These are phyloP conservation scores for Ceramica pisi DNA, from an alignment of 2,888 invertebrate genomes.

Conservation along the genomic window DNA sequence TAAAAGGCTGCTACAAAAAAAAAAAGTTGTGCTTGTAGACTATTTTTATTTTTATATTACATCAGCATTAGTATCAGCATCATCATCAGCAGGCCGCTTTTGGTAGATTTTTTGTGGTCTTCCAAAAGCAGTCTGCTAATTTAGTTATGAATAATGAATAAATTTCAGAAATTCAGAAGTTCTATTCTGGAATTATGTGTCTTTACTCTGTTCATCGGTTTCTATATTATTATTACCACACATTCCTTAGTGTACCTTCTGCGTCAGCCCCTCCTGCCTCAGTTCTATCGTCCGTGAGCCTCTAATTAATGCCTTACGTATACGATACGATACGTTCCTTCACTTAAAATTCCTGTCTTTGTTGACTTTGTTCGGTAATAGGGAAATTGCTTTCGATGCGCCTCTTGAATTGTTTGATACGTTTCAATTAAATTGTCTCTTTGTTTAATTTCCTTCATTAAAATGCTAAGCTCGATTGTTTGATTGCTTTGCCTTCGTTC, in stretches of 20 bases:
- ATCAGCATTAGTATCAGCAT: too few species aligned
- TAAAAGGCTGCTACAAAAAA: too few species aligned
- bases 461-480: conserved; percentile 53
- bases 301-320: conserved; percentile 62
- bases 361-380: conserved; percentile 61
- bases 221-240: too few species aligned
- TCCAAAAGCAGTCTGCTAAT: too few species aligned
- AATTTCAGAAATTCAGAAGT: neutral
- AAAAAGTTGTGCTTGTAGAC: too few species aligned
- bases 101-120: neutral
- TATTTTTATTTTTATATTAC: too few species aligned
- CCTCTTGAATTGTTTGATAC: conserved; percentile 50
- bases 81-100: too few species aligned
- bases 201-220: neutral
- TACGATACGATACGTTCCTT: conserved; percentile 58
- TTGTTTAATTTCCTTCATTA: conserved; percentile 53
- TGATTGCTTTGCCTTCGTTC: conserved; percentile 39
- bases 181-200: neutral
- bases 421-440: conserved; percentile 56
- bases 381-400: conserved; percentile 59
- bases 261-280: neutral
- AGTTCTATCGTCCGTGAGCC: conserved; percentile 45
- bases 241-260: conserved; percentile 32
- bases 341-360: conserved; percentile 56
- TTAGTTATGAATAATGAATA: neutral